A percentile compares a stretch with the other conserved stretches of the same genome.
Evolutionary conservation across 2,797 vertebrate genomes (phyloP).

Genomic region (Bovichtus variegatus): DNA sequence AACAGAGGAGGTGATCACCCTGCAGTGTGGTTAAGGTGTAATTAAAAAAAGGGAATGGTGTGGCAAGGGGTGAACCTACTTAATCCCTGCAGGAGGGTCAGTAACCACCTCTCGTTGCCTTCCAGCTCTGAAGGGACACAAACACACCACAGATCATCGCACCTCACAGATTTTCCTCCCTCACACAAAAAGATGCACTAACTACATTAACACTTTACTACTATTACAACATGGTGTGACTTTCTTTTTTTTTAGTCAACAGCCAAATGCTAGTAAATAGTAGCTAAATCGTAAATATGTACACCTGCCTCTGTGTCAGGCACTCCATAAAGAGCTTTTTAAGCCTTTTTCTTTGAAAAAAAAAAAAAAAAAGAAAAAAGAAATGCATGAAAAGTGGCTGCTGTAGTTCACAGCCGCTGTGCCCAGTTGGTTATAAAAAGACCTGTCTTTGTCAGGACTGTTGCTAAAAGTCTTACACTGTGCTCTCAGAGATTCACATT

Average conservation of each 20-base stretch:
- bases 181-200: constrained; percentile 29
- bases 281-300: not conserved
- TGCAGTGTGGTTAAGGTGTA: constrained; percentile 43
- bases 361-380: too few relatives aligned
- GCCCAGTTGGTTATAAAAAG: constrained; percentile 44
- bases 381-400: not conserved
- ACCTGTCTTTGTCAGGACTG: constrained; percentile 32
- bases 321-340: constrained; percentile 7
- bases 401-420: constrained; percentile 37
- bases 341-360: not conserved
- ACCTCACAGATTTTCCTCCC: constrained; percentile 53
- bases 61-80: constrained; percentile 75
- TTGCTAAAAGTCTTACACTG: constrained; percentile 41
- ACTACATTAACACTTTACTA: constrained; percentile 35
- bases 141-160: constrained; percentile 81
- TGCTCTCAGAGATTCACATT: constrained; percentile 48
- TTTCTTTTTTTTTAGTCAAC: constrained; percentile 1
- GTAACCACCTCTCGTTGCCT: constrained; percentile 83
- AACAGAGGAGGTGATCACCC: constrained; percentile 42
- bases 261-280: constrained; percentile 1
- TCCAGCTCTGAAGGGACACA: constrained; percentile 83
- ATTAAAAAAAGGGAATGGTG: constrained; percentile 38
- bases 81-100: constrained; percentile 82
- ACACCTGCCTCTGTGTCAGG: constrained; percentile 5
- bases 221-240: constrained; percentile 15